Conservation (phyloP, 1,140 invertebrate species). For the Rhizoglyphus robini region DNA sequence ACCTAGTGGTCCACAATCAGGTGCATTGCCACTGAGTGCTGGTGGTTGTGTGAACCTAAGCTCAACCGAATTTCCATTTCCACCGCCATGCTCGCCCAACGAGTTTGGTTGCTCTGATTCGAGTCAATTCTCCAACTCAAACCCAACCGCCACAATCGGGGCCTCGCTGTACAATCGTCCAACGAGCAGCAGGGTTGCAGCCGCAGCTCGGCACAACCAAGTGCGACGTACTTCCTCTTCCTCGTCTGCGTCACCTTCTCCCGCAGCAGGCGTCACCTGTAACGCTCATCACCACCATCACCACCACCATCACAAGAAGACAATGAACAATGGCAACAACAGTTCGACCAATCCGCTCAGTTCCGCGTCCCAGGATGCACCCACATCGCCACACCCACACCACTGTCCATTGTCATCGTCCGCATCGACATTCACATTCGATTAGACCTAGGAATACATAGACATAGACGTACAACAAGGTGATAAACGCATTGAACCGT, state of each 20-base stretch:
- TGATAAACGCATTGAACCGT: too few species aligned
- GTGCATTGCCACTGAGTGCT: too few species aligned
- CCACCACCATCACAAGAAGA: neutral
- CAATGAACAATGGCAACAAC: neutral
- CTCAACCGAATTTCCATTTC: neutral
- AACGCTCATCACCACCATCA: conserved; percentile 7
- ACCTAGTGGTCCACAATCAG: too few species aligned
- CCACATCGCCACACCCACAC: neutral
- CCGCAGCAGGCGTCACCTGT: neutral
- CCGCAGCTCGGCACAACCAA: neutral
- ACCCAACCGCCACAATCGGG: neutral
- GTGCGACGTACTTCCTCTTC: conserved; percentile 3
- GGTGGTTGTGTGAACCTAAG: neutral
- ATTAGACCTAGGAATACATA: neutral
- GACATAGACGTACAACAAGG: too few species aligned
- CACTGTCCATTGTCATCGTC: neutral
- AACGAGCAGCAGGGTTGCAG: neutral
- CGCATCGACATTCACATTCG: conserved; percentile 7
- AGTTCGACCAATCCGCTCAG: neutral
- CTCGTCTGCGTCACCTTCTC: neutral
- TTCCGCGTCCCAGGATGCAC: neutral
- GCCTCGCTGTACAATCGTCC: neutral
- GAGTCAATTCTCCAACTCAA: neutral
- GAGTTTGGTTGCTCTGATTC: neutral
- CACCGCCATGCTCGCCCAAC: conserved; percentile 1